A percentile compares a stretch with the other conserved stretches of the same genome.
phyloP scores from a whole-genome alignment of 1,140 invertebrate species.

The Saccostrea echinata region DNA sequence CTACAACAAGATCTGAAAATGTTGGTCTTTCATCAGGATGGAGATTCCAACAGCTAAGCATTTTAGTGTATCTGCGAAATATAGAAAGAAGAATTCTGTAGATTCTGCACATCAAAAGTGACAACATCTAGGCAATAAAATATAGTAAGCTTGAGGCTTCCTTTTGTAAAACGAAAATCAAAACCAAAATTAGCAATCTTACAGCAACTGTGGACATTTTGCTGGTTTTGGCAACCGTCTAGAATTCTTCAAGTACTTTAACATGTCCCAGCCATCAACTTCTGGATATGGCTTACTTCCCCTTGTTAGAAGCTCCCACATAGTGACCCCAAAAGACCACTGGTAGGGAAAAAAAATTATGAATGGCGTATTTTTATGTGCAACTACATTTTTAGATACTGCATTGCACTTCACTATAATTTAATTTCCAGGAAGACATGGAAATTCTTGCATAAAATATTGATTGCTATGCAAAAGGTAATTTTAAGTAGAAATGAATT shows the following conservation, averaged over 20 bases:
- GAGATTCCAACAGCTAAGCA: slow-evolving; percentile 91
- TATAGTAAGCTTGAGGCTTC: not conserved
- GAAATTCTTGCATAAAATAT: no score
- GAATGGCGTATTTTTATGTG: not conserved
- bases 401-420: no score
- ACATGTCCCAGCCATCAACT: slow-evolving; percentile 95
- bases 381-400: no score
- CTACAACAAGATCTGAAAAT: no score
- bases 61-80: slow-evolving; percentile 87
- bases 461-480: no score
- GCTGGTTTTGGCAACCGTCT: slow-evolving; percentile 92
- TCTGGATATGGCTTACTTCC: slow-evolving; percentile 92
- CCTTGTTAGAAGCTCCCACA: slow-evolving; percentile 96
- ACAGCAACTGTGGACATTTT: slow-evolving; percentile 88
- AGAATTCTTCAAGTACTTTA: slow-evolving; percentile 90
- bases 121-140: not conserved
- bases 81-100: not conserved
- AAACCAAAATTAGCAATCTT: slow-evolving; percentile 55
- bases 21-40: slow-evolving; percentile 87
- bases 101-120: not conserved
- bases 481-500: no score
- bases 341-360: slow-evolving; percentile 78
- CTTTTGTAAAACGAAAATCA: no score
- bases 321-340: slow-evolving; percentile 95
- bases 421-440: no score